These are phyloP conservation scores for Noctua fimbriata DNA, from an alignment of 2,888 invertebrate genomes.

Conservation along the genomic window DNA sequence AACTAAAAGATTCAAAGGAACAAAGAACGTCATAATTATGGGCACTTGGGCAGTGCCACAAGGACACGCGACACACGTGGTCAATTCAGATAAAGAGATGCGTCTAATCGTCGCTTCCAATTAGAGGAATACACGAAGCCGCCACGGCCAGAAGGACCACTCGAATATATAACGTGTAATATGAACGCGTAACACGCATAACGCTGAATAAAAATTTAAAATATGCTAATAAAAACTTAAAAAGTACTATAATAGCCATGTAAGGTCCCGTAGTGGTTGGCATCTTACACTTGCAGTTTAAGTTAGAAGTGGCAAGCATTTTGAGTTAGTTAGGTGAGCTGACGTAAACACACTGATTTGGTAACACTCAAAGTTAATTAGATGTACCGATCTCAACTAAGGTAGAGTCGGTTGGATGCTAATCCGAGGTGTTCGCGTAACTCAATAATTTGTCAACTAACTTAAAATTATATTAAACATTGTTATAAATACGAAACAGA, in stretches of 20 bases:
- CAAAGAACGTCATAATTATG: neutral
- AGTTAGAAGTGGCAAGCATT: neutral
- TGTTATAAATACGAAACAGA: too few relatives aligned
- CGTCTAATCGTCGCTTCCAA: slow-evolving; percentile 77
- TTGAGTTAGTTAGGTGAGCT: neutral
- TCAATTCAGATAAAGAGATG: slow-evolving; percentile 45
- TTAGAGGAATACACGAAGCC: slow-evolving; percentile 57
- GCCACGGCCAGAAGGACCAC: neutral
- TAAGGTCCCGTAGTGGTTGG: neutral
- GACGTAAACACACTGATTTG: neutral
- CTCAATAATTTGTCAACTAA: too few relatives aligned
- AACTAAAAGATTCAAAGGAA: neutral
- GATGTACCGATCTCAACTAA: too few relatives aligned
- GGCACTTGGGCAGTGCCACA: neutral
- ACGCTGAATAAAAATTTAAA: too few relatives aligned
- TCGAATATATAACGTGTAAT: neutral
- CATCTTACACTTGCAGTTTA: too few relatives aligned
- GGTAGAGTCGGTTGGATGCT: too few relatives aligned
- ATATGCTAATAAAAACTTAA: too few relatives aligned
- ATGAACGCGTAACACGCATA: too few relatives aligned
- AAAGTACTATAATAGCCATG: too few relatives aligned
- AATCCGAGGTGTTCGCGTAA: too few relatives aligned
- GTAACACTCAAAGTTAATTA: neutral
- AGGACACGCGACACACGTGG: too few relatives aligned
- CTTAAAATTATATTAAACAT: too few relatives aligned